Base-by-base conservation (phyloP, 2,113 vertebrate species). In the Prochilodus magdalenae region DNA sequence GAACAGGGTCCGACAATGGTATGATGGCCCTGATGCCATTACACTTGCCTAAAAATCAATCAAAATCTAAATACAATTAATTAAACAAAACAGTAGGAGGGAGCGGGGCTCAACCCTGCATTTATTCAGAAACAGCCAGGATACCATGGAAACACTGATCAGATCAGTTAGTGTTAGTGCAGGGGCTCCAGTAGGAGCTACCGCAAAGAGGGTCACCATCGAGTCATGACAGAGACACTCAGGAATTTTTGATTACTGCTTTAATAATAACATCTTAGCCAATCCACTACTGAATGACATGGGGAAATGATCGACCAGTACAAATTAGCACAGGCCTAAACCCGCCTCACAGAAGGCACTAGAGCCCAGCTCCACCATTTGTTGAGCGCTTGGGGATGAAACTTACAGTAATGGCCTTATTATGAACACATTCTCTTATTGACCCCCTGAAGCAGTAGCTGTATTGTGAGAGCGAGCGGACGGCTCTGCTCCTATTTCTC, bases 371-470 rank as follows among this genome's bases (percentile, higher is more conserved):
- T 5, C 33, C 40, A 47, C 63, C 71, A 74, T 83, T 72, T 73
- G 67, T 83, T 53, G 62, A 66, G 59, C 16, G 47, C 57, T 60
- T 53, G 18, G 69, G 73, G 62, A 67, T 8, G 51, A 14, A 47
- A 77, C 83, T 75, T 57, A 86, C 71, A 57, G 63, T 82, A 84
- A 84, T 77, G 86, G 75, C 49, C 59, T 78, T 82, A 85, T 70
- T 75, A 80, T 20, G 65, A 80, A 82, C 69, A 76, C 74, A 75
- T 84, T 81, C 73, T 73, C n/a, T 80, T 80, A 84, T 82, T 73
- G 69, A 72, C 67, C 76, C 62, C 73, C 63, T 5, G 20, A 62
- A 83, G 76, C 77, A 55, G 29, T 76, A 74, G 47, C 62, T 77
- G 65, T 71, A 81, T 30, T 29, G 49, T 16, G 63, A 66, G 63